Conservation (phyloP, 2,113 vertebrate species). For the Cricetomys ansorgei region DNA sequence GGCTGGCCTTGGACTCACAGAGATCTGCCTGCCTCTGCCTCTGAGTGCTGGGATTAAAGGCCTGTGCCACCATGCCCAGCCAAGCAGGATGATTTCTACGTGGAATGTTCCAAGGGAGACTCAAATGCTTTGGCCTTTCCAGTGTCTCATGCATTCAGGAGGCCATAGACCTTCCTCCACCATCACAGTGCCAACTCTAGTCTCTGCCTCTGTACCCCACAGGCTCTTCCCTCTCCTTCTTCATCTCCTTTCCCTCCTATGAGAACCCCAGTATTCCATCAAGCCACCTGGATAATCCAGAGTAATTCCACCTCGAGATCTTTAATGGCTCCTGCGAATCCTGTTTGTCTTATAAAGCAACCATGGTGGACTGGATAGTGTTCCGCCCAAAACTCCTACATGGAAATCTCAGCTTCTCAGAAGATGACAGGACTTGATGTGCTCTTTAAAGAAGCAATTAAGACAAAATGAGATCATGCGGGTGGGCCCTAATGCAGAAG, state of each 20-base stretch:
- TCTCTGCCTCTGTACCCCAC: not conserved
- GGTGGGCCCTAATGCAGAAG: not conserved
- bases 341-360: not conserved
- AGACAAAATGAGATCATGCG: not conserved
- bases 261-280: not conserved
- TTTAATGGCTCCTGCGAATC: not conserved
- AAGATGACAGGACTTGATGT: too few relatives aligned
- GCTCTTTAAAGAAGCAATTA: not conserved
- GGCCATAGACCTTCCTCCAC: not conserved
- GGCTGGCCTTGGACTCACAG: too few relatives aligned
- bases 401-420: not conserved
- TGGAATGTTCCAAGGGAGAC: not conserved
- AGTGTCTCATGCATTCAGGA: not conserved
- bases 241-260: not conserved
- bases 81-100: not conserved
- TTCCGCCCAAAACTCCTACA: not conserved
- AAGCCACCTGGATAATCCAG: not conserved
- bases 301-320: not conserved
- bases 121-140: not conserved
- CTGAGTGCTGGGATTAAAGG: too few relatives aligned
- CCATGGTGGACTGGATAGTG: not conserved
- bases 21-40: too few relatives aligned
- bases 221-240: not conserved
- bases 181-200: not conserved
- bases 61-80: too few relatives aligned